Evolutionary conservation across 1,140 invertebrate genomes (phyloP), one percentile per base, ranked within the genome.

Genomic region (Leptonema lineaticorne): DNA sequence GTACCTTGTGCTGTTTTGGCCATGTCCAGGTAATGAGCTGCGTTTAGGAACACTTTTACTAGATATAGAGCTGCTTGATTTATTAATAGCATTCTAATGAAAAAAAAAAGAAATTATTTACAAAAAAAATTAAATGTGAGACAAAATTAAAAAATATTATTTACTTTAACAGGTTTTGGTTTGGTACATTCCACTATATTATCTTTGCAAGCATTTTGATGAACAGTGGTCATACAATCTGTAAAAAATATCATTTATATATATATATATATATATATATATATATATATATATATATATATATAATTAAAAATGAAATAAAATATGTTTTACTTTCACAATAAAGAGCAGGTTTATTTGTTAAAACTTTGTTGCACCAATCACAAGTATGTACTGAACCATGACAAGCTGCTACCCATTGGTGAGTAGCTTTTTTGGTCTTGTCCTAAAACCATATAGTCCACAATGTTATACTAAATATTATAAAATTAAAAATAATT

Each of bases 121-220:
- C 26, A 65, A 7, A 27, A 48, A 48, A 2, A 64, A 48, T 37
- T 9, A 18, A 69, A 56, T 37, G 5, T 3, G 48, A 18, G 1
- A 53, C 4, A 63, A 41, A 60, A 41, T 41, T 41, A 9, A 11
- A 2, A 45, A 29, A 37, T 57, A 64, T 29, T 29, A 27, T 77
- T 76, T 77, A 89, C 88, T 85, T 89, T 90, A 33, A 83, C 82
- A 62, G 82, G 79, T 80, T 88, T 88, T 59, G 85, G 83, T 75
- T 91, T 91, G 63, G 85, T 87, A 78, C 92, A 95, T 68, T 92
- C 89, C 29, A 84, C 78, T 69, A 93, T 88, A 80, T 93, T 91
- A 77, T 95, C 92, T 78, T 93, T 93, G 79, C 93, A 95, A 3
- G 87, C 86, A 75, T 87, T 89, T 75, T 94, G 92, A 80, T 95